Conservation (phyloP, 2,113 vertebrate species). For the Onychostruthus taczanowskii region DNA sequence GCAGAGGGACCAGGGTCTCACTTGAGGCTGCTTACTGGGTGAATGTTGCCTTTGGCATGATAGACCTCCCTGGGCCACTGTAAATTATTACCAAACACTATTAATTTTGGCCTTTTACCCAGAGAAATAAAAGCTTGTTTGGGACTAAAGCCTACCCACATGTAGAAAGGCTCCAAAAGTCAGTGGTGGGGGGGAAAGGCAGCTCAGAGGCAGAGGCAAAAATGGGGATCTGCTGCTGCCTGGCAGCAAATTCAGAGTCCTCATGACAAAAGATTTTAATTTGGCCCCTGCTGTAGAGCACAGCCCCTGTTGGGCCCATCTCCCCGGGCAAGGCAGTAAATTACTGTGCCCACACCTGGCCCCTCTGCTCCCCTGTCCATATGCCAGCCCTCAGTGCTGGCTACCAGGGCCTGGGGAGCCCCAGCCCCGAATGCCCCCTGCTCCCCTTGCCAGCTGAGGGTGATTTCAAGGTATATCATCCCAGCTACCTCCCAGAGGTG, state of each 20-base stretch:
- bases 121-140: background rate
- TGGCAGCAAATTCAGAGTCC: background rate
- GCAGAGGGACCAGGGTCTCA: background rate
- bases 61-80: background rate
- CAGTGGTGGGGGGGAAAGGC: background rate
- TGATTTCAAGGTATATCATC: conserved; percentile 12
- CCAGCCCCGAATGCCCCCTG: background rate
- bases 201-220: background rate
- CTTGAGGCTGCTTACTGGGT: background rate
- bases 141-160: background rate
- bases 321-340: conserved; percentile 45
- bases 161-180: background rate
- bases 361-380: background rate
- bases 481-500: conserved; percentile 43
- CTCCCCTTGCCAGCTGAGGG: background rate
- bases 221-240: background rate
- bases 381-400: background rate
- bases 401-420: background rate
- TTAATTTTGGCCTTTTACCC: conserved; percentile 48
- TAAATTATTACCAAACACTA: conserved; percentile 29
- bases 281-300: background rate
- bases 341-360: background rate
- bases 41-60: conserved; percentile 39
- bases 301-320: background rate
- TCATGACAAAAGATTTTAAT: conserved; percentile 40